Evolutionary conservation across 2,113 vertebrate species (phyloP).

Genomic region (Eonycteris spelaea): DNA sequence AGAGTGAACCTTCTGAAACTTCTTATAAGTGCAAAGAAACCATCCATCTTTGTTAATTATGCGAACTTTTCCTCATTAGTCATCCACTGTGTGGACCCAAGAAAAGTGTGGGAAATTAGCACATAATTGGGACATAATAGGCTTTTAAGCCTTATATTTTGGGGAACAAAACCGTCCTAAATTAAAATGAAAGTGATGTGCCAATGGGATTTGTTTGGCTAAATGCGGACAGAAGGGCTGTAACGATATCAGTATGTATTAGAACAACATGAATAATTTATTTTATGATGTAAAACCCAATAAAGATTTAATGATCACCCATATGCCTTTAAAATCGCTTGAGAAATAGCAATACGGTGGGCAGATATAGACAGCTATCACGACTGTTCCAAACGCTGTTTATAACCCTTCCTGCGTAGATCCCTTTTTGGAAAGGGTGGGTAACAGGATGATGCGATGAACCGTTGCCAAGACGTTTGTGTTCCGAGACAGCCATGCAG

Average conservation of each 20-base stretch:
- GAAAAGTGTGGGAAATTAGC: slow-evolving; percentile 46
- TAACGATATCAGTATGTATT: slow-evolving; percentile 42
- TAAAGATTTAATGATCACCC: slow-evolving; percentile 59
- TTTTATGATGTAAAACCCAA: slow-evolving; percentile 49
- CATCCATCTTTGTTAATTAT: slow-evolving; percentile 44
- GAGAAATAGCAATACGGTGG: not conserved
- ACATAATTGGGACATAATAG: slow-evolving; percentile 29
- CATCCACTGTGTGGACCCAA: not conserved
- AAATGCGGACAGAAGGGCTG: slow-evolving; percentile 32
- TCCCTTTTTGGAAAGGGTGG: slow-evolving; percentile 13
- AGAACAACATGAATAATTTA: slow-evolving; percentile 62
- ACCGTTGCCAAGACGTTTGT: slow-evolving; percentile 36
- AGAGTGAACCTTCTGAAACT: not conserved
- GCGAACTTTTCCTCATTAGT: slow-evolving; percentile 27
- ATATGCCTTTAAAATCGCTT: slow-evolving; percentile 42
- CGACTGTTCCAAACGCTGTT: not conserved
- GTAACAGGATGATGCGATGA: not conserved
- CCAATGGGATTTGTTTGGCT: slow-evolving; percentile 49
- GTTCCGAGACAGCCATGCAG: not conserved
- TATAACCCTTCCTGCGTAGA: not conserved
- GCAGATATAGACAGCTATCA: not conserved
- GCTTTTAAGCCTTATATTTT: slow-evolving; percentile 51
- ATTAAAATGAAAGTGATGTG: slow-evolving; percentile 52
- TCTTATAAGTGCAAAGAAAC: not conserved
- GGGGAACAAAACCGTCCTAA: slow-evolving; percentile 46